Evolutionary conservation across 2,888 invertebrate genomes (phyloP), one percentile per base, ranked within the genome.

Genomic region (Drosophila sordidula): DNA sequence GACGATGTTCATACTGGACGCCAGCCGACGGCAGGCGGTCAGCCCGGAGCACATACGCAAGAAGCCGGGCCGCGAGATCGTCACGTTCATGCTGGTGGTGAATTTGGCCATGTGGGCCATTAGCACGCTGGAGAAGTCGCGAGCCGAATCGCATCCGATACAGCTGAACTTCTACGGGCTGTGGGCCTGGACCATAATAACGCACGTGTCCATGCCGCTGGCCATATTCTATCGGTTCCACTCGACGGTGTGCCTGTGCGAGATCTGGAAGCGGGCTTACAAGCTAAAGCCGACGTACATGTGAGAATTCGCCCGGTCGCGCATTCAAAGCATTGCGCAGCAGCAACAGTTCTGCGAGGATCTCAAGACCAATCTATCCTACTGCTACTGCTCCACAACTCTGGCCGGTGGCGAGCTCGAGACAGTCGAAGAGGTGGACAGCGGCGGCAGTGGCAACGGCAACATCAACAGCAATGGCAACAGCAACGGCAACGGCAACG

Each of bases 131-230:
- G 98, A 98, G 91, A 98, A 98, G 86, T 97, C 97, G 0, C 93
- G 97, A 22, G 97, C 98, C 0, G 97, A 98, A 89, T 97, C 97
- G 6, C 97, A 98, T 91, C 98, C 98, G 8, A 96, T 98, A 44
- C 98, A 98, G 92, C 92, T 98, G 76, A 96, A 97, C 89, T 98
- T 98, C 93, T 98, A 97, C 88, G 98, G 98, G 0, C 93, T 97
- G 39, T 98, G 97, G 97, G 97, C 97, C 34, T 98, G 98, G 98
- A 97, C 98, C 12, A 97, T 98, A 68, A 98, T 98, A 68, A 98
- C 97, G 0, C 98, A 98, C 90, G 97, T 98, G 1, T 97, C 97
- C 1, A 97, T 98, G 96, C 98, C 98, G 0, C 87, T 95, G 85
- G 97, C 98, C 1, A 98, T 98, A 70, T 98, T 98, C 93, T 98